Conservation (phyloP, 2,797 vertebrate genomes). For the Mormyrops boulengeri region DNA sequence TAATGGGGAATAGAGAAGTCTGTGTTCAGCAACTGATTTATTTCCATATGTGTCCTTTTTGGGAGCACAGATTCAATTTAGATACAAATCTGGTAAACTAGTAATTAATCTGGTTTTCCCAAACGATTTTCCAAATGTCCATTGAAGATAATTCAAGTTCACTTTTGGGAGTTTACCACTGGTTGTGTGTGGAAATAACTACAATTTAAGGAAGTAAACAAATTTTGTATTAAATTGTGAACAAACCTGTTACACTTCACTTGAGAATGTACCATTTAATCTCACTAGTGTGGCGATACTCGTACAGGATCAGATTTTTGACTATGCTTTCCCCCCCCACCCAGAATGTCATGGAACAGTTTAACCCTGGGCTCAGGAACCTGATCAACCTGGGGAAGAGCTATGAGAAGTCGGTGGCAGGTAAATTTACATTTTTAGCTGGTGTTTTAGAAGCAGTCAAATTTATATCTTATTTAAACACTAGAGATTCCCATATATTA, state of each 20-base stretch:
- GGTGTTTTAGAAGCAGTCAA: not conserved
- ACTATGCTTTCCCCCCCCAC: not conserved
- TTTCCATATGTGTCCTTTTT: not conserved
- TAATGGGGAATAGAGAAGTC: not conserved
- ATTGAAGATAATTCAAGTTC: not conserved
- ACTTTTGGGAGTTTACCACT: not conserved
- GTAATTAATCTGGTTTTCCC: not conserved
- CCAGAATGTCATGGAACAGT: slow-evolving; percentile 98
- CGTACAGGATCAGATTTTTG: not conserved
- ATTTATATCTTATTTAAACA: not conserved
- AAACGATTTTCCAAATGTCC: not conserved
- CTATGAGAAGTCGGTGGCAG: slow-evolving; percentile 91
- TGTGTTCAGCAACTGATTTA: not conserved
- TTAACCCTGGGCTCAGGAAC: slow-evolving; percentile 90
- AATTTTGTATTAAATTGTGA: not conserved
- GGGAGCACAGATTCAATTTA: not conserved
- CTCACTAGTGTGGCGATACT: not conserved
- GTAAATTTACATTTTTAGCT: slow-evolving; percentile 58
- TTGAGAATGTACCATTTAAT: not conserved
- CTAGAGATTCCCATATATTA: not conserved
- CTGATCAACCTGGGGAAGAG: slow-evolving; percentile 94
- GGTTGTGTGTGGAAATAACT: not conserved
- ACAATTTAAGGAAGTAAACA: not conserved
- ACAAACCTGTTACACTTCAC: not conserved
- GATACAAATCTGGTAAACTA: not conserved